Percentiles rank a stretch among this genome's conserved stretches.
These are phyloP conservation scores for Aptenodytes forsteri DNA, from an alignment of 2,113 vertebrate species.

Conservation along the genomic window DNA sequence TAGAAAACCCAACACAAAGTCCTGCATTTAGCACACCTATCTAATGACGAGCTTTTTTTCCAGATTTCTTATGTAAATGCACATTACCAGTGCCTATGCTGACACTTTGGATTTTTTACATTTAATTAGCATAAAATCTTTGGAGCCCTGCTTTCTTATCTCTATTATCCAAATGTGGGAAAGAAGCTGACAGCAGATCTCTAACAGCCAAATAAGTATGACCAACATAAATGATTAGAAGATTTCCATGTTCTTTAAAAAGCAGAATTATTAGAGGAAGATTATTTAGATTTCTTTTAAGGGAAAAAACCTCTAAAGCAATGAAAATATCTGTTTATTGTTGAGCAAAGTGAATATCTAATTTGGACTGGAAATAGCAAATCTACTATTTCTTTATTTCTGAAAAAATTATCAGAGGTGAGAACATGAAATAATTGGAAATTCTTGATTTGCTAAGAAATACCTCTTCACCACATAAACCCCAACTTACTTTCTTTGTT, in stretches of 20 bases:
- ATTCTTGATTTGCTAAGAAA: background rate
- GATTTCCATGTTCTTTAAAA: background rate
- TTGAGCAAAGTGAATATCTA: background rate
- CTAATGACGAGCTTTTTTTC: background rate
- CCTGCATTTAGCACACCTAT: background rate
- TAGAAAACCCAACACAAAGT: background rate
- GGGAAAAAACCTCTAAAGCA: background rate
- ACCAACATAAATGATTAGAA: background rate
- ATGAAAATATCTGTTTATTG: background rate
- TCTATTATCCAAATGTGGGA: background rate
- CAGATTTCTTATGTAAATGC: background rate
- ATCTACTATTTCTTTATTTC: background rate
- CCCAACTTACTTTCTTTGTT: background rate
- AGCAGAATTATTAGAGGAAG: background rate
- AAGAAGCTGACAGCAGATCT: background rate
- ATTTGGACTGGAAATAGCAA: background rate
- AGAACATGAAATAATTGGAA: background rate
- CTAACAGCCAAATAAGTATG: background rate
- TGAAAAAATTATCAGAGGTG: background rate
- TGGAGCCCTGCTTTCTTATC: background rate
- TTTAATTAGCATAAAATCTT: constrained; percentile 31
- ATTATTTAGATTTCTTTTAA: background rate
- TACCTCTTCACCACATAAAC: background rate
- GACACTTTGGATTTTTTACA: background rate
- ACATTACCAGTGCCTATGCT: background rate